Evolutionary conservation across 2,113 vertebrate genomes (phyloP).

Genomic region (Hyperopisus bebe): DNA sequence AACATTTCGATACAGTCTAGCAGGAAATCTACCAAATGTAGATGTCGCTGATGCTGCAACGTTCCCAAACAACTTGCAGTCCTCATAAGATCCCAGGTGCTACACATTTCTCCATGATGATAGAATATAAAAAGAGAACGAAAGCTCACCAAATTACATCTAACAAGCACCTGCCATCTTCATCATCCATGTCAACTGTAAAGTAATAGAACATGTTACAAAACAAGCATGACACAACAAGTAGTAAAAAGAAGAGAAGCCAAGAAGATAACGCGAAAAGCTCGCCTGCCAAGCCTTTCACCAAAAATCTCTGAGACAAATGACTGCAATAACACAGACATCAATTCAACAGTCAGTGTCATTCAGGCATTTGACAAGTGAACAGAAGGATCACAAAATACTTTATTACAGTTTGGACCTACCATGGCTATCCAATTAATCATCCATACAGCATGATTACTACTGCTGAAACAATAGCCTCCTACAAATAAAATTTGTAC

Average conservation of each 20-base stretch:
- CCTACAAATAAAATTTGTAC: neutral
- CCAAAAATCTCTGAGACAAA: neutral
- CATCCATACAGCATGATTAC: neutral
- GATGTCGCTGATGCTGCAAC: neutral
- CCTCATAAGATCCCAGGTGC: neutral
- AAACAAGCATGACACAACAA: neutral
- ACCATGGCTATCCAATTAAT: neutral
- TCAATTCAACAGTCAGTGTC: neutral
- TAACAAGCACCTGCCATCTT: slow-evolving; percentile 97
- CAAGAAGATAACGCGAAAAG: neutral
- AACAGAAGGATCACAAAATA: neutral
- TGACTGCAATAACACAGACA: neutral
- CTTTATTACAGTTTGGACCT: neutral
- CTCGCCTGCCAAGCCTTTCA: neutral
- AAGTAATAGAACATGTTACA: slow-evolving; percentile 17
- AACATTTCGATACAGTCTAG: neutral
- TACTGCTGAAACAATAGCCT: neutral
- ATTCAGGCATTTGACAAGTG: neutral
- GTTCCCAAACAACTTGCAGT: neutral
- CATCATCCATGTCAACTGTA: slow-evolving; percentile 98
- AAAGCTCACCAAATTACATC: slow-evolving; percentile 94
- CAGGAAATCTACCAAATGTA: neutral
- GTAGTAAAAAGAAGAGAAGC: neutral
- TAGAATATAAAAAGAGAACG: neutral
- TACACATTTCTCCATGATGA: neutral